Base-by-base conservation (phyloP, 1,140 invertebrate genomes). In the Bombus consobrinus region DNA sequence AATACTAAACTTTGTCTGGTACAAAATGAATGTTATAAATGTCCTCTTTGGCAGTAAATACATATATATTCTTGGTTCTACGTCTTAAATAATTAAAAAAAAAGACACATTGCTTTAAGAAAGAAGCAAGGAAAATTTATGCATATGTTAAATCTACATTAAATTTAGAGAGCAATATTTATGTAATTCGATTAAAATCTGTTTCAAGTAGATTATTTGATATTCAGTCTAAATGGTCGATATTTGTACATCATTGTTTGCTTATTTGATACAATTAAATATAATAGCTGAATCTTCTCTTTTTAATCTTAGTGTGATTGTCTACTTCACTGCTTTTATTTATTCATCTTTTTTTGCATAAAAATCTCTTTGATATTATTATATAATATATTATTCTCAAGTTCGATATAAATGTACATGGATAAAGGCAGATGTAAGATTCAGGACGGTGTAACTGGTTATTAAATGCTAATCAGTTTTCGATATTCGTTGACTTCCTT, bases 11-110 rank as follows among this genome's bases (percentile, higher is more conserved):
- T 78, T 28, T 57, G 39, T 86, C 75, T 76, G 62, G 68, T 86
- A 75, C 71, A 90, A 91, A 89, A 87, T 83, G 86, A 91, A 89
- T 73, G 74, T 91, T 90, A 91, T 34, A 62, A 92, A 91, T 91
- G 83, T 93, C 84, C 92, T 94, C 93, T 94, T 94, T 94, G 93
- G 93, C 93, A 93, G 92, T 94, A 88, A 69, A 39, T 87, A 62
- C 28, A n/a, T 75, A 62, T 62, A n/a, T 77, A 87, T 74, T 76
- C 22, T 78, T 87, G 80, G 69, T 39, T 25, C 64, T 81, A 75
- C 81, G 69, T 8, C 47, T 85, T 85, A 82, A 64, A 53, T 76
- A 77, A 37, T 89, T 85, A 57, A 53, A 81, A 87, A 81, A 66
- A 28, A 28, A 76, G 41, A 66, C 15, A 68, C 3, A 32, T 83